Percentiles rank a stretch among this genome's conserved stretches.
phyloP scores from a whole-genome alignment of 1,140 invertebrate species.

The Melanaphis sacchari region DNA sequence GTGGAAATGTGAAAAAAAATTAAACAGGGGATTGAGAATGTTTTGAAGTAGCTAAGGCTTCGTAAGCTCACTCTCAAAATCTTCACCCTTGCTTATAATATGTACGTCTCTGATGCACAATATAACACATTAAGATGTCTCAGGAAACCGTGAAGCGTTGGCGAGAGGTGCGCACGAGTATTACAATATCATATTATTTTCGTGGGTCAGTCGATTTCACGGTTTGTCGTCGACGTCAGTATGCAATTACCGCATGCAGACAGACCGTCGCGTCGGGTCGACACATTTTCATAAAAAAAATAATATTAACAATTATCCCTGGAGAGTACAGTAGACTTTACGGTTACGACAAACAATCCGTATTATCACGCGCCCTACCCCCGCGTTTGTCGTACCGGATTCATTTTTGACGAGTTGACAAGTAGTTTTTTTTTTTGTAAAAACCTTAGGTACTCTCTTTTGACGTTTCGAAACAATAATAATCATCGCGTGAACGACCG shows the following conservation, averaged over 20 bases:
- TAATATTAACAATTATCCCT: not conserved
- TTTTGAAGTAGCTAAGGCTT: too few relatives aligned
- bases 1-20: too few relatives aligned
- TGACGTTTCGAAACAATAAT: constrained; percentile 40
- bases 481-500: constrained; percentile 16
- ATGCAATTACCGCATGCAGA: not conserved
- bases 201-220: constrained; percentile 25
- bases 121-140: not conserved
- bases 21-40: too few relatives aligned
- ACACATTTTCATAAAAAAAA: not conserved
- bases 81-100: not conserved
- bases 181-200: not conserved
- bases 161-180: not conserved
- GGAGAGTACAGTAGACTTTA: not conserved
- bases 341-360: not conserved
- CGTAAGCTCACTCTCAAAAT: not conserved
- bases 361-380: not conserved
- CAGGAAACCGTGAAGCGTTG: not conserved
- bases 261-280: not conserved
- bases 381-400: not conserved
- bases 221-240: not conserved
- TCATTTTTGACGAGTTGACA: constrained; percentile 30
- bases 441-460: constrained; percentile 6
- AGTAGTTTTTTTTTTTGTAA: constrained; percentile 19
- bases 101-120: not conserved